These are phyloP conservation scores for Larimichthys crocea DNA, from an alignment of 2,113 vertebrate species.

Conservation along the genomic window DNA sequence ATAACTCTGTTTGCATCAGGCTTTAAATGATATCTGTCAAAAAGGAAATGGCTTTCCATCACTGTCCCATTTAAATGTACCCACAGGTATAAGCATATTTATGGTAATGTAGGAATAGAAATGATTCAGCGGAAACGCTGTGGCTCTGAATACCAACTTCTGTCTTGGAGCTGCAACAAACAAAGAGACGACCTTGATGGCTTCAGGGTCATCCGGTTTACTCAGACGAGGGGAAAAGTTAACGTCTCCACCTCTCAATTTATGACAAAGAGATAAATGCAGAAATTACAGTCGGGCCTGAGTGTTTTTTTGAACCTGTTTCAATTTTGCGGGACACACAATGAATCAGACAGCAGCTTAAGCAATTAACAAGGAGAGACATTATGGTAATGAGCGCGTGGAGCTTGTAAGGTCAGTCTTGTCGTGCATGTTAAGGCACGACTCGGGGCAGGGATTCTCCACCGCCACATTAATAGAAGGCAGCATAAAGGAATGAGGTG, in stretches of 20 bases:
- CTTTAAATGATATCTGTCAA: slow-evolving; percentile 70
- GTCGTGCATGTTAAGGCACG: slow-evolving; percentile 87
- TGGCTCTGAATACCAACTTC: slow-evolving; percentile 66
- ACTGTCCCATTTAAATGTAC: slow-evolving; percentile 51
- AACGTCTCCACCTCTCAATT: slow-evolving; percentile 20
- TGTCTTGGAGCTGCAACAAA: slow-evolving; percentile 51
- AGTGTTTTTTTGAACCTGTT: slow-evolving; percentile 65
- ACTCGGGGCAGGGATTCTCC: slow-evolving; percentile 80
- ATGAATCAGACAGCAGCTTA: slow-evolving; percentile 83
- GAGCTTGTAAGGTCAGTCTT: slow-evolving; percentile 87
- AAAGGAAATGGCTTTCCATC: slow-evolving; percentile 65
- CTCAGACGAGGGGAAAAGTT: slow-evolving; percentile 1
- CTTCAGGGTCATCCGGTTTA: slow-evolving; percentile 36
- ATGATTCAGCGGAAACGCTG: slow-evolving; percentile 8
- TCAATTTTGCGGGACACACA: slow-evolving; percentile 81
- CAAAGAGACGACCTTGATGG: slow-evolving; percentile 60
- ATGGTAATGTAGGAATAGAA: slow-evolving; percentile 54
- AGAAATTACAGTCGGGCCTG: slow-evolving; percentile 65
- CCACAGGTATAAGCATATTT: slow-evolving; percentile 59
- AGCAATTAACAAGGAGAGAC: slow-evolving; percentile 87
- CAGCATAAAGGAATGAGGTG: slow-evolving; percentile 69
- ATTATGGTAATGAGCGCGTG: slow-evolving; percentile 85
- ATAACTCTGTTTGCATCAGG: slow-evolving; percentile 49
- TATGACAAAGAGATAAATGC: slow-evolving; percentile 57
- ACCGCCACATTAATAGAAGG: slow-evolving; percentile 79